These are phyloP conservation scores for Julus scanicus DNA, from an alignment of 2,888 invertebrate species.

Conservation along the genomic window DNA sequence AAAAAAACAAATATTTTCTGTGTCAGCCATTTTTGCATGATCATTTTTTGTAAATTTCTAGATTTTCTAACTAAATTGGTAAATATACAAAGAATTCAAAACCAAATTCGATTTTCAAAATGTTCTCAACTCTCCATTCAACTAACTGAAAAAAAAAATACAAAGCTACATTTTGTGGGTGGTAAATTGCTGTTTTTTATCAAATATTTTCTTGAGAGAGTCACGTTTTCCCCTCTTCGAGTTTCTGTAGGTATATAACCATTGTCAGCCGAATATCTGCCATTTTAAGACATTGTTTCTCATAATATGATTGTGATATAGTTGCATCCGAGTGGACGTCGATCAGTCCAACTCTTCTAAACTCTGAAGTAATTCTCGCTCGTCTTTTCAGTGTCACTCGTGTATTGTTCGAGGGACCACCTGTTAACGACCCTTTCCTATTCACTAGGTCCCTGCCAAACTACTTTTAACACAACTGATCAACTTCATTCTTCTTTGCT, in stretches of 20 bases:
- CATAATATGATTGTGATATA: background rate
- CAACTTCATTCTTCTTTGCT: background rate
- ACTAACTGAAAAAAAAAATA: background rate
- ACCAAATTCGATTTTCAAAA: too few relatives aligned
- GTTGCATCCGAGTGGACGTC: background rate
- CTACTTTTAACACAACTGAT: background rate
- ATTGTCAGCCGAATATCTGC: background rate
- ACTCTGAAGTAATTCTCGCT: background rate
- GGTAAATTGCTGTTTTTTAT: background rate
- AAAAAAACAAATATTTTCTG: too few relatives aligned
- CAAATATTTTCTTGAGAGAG: background rate
- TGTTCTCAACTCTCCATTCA: too few relatives aligned
- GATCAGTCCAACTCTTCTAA: background rate
- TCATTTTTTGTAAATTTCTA: too few relatives aligned
- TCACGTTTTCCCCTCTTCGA: background rate
- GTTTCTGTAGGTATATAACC: background rate
- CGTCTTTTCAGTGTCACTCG: background rate
- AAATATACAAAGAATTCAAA: too few relatives aligned
- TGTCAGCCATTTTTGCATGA: too few relatives aligned
- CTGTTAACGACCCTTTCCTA: background rate
- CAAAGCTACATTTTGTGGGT: background rate
- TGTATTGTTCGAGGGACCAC: background rate
- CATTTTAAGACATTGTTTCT: constrained; percentile 1
- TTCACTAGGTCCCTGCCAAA: background rate
- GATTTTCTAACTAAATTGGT: too few relatives aligned